phyloP scores from a whole-genome alignment of 2,797 vertebrate genomes.

The Myotis myotis region DNA sequence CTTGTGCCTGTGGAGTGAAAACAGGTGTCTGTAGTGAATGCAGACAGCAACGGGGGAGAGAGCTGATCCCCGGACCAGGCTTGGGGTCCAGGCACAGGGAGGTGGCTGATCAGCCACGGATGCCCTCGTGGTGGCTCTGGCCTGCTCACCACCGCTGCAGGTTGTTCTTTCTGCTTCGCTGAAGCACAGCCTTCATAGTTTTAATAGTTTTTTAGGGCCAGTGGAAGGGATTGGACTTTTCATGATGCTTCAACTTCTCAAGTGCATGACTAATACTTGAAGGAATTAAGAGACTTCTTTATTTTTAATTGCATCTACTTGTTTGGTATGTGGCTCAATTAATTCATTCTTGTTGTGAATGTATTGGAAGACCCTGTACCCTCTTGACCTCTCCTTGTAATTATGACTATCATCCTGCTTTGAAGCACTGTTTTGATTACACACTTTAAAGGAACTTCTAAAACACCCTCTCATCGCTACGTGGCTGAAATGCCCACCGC shows the following conservation, averaged over 20 bases:
- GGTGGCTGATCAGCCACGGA: too few relatives aligned
- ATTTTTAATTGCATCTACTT: constrained; percentile 78
- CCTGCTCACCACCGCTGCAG: accelerated
- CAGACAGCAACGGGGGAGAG: not conserved
- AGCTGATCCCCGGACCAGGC: not conserved
- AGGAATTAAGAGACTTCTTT: constrained; percentile 77
- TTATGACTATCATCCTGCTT: constrained; percentile 67
- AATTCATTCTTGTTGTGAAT: constrained; percentile 79
- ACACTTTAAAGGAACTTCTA: constrained; percentile 72
- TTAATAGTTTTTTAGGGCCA: not conserved
- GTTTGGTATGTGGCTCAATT: constrained; percentile 78
- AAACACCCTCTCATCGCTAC: constrained; percentile 60
- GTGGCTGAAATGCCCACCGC: constrained; percentile 66
- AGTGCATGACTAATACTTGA: constrained; percentile 76
- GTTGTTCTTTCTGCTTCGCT: not conserved
- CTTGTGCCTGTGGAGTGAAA: not conserved
- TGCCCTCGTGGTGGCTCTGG: accelerated
- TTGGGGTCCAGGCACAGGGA: not conserved
- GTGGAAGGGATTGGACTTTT: not conserved
- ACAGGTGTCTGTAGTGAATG: accelerated
- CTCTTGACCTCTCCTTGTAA: constrained; percentile 77
- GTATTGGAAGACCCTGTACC: constrained; percentile 73
- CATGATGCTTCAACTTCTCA: constrained; percentile 61
- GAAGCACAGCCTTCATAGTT: not conserved
- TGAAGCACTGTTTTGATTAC: constrained; percentile 76